Evolutionary conservation across 2,888 invertebrate species (phyloP).

Genomic region (Apodemia zela): DNA sequence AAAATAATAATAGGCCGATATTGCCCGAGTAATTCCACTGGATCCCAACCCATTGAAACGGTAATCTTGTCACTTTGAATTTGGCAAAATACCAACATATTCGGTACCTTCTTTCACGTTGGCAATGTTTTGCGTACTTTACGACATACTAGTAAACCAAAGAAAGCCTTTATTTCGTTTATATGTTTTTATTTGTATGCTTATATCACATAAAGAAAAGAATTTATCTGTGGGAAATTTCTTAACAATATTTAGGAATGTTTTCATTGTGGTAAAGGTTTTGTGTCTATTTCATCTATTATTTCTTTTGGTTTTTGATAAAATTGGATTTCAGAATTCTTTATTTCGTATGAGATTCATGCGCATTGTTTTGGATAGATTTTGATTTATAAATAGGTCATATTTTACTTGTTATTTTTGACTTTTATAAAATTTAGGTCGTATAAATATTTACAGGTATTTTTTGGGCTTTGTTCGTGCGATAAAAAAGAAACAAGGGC

Average conservation of each 20-base stretch:
- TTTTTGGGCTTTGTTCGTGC: too few species aligned
- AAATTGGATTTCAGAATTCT: not conserved
- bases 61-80: conserved; percentile 63
- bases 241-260: conserved; percentile 10
- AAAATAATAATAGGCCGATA: conserved; percentile 7
- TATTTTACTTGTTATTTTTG: too few species aligned
- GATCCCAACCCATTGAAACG: conserved; percentile 38
- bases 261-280: not conserved
- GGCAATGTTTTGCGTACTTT: conserved; percentile 53
- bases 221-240: conserved; percentile 33
- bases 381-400: too few species aligned
- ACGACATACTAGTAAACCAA: conserved; percentile 43
- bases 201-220: conserved; percentile 30
- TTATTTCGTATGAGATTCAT: conserved; percentile 1
- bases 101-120: conserved; percentile 52
- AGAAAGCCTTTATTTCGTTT: conserved; percentile 36
- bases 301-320: not conserved
- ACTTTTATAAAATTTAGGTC: too few species aligned
- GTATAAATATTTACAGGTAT: too few species aligned
- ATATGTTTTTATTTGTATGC: conserved; percentile 33
- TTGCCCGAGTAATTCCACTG: conserved; percentile 13
- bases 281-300: conserved; percentile 15
- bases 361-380: not conserved
- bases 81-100: conserved; percentile 45
- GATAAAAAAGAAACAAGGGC: too few species aligned